phyloP scores from a whole-genome alignment of 2,797 vertebrate species.

The Spondyliosoma cantharus region DNA sequence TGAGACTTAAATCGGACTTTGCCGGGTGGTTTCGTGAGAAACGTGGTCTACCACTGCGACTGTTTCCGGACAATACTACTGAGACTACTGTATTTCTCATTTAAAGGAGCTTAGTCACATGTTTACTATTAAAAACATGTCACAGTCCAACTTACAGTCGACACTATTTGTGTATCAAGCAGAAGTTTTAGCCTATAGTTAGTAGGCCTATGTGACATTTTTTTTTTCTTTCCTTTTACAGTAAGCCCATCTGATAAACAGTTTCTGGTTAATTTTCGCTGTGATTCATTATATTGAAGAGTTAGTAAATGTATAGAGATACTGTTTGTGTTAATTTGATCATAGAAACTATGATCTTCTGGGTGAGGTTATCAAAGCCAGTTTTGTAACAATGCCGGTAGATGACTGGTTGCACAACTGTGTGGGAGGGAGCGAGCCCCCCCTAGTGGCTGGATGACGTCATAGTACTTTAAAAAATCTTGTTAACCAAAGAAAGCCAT shows the following conservation, averaged over 20 bases:
- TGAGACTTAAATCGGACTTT: neutral
- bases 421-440: neutral
- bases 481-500: neutral
- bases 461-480: neutral
- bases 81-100: no score
- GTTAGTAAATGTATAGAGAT: rapidly evolving
- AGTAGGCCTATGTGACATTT: neutral
- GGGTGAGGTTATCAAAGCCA: neutral
- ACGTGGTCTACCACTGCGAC: constrained; percentile 35
- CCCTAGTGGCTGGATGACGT: constrained; percentile 35
- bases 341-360: rapidly evolving
- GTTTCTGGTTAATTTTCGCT: neutral
- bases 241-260: neutral
- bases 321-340: neutral
- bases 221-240: neutral
- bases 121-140: neutral
- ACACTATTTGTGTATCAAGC: rapidly evolving
- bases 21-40: neutral
- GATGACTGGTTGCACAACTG: constrained; percentile 39
- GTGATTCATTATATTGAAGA: neutral
- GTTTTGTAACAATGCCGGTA: constrained; percentile 32
- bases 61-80: neutral
- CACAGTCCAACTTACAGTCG: no score
- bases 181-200: neutral
- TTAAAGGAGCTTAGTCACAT: no score